Conservation (phyloP, 2,888 invertebrate species). For the Phengaris alcon region DNA sequence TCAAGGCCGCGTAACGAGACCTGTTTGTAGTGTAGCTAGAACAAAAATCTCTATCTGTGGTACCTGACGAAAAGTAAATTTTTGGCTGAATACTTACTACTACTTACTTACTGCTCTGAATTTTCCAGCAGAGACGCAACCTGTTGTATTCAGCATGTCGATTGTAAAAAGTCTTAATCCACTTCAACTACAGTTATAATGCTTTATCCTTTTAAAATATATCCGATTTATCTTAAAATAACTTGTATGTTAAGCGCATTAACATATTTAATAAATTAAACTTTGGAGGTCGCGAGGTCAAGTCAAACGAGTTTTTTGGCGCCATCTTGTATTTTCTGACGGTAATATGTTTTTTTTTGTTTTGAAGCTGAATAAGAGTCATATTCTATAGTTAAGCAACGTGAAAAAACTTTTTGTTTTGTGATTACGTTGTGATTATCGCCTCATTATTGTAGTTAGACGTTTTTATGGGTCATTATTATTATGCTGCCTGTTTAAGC, state of each 20-base stretch:
- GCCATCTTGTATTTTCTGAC: slow-evolving; percentile 17
- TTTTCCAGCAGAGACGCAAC: no score
- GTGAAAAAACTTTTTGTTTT: no score
- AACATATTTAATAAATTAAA: slow-evolving; percentile 2
- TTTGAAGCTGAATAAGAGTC: not conserved
- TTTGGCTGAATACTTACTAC: no score
- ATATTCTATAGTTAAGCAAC: not conserved
- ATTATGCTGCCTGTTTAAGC: no score
- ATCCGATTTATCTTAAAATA: not conserved
- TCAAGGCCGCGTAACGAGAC: slow-evolving; percentile 5
- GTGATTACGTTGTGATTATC: no score
- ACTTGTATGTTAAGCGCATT: not conserved
- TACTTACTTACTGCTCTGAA: no score
- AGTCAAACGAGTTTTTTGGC: slow-evolving; percentile 4
- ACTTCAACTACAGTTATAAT: not conserved
- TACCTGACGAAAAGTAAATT: not conserved
- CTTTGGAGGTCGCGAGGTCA: slow-evolving; percentile 10
- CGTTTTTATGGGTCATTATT: no score
- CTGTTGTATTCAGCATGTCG: not conserved
- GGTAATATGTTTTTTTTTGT: not conserved
- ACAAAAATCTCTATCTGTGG: not conserved
- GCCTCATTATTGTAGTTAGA: no score
- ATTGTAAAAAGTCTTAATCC: not conserved
- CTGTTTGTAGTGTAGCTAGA: not conserved
- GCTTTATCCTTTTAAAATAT: not conserved